These are phyloP conservation scores for Dromas ardeola DNA, from an alignment of 2,113 vertebrate species.

Conservation along the genomic window DNA sequence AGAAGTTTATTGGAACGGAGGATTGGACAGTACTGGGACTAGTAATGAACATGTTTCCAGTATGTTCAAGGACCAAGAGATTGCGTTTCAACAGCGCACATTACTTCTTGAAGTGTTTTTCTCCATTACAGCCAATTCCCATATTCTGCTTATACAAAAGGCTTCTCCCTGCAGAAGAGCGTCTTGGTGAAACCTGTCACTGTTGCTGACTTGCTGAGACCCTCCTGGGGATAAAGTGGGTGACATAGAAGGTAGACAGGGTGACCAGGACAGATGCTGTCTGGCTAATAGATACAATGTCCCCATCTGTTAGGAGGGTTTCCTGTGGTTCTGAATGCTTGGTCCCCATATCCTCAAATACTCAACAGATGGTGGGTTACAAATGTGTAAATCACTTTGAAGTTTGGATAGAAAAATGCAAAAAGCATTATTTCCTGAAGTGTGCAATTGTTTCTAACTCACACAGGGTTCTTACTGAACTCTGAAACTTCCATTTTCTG, in stretches of 20 bases:
- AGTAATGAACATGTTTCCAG: not conserved
- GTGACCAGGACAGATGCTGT: slow-evolving; percentile 49
- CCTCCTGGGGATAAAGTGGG: slow-evolving; percentile 1
- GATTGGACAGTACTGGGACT: not conserved
- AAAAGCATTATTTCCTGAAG: not conserved
- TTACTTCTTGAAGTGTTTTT: not conserved
- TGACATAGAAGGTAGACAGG: not conserved
- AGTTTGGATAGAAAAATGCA: not conserved
- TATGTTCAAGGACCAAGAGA: not conserved
- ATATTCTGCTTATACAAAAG: not conserved
- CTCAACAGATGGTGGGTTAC: slow-evolving; percentile 50
- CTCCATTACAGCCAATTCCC: not conserved
- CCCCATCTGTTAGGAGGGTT: slow-evolving; percentile 50
- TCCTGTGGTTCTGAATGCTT: not conserved
- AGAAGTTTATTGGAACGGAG: not conserved
- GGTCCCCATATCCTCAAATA: not conserved
- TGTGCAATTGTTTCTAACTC: not conserved
- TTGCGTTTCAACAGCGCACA: not conserved
- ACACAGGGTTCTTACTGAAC: not conserved
- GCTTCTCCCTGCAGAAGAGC: not conserved
- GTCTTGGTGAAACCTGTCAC: not conserved
- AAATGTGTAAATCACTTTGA: slow-evolving; percentile 19
- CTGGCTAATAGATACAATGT: slow-evolving; percentile 22
- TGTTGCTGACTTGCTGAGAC: not conserved
- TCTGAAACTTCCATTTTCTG: not conserved